These are phyloP conservation scores for Heliconius hermathena DNA, from an alignment of 1,140 invertebrate genomes.

Conservation along the genomic window DNA sequence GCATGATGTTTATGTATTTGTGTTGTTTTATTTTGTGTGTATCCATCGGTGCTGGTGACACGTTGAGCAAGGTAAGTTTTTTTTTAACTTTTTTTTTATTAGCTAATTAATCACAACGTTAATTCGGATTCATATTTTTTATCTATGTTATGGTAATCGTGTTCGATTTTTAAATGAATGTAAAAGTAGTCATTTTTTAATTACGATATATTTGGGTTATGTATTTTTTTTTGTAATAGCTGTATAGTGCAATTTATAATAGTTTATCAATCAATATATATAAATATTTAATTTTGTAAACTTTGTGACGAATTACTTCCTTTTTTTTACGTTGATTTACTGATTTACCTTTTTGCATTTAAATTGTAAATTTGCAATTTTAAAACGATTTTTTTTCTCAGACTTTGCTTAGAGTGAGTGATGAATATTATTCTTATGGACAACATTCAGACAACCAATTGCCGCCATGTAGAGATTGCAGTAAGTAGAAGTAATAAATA, in stretches of 20 bases:
- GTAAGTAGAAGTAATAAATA: conserved; percentile 51
- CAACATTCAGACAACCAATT: conserved; percentile 33
- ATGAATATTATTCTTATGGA: conserved; percentile 37
- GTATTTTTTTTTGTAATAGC: not conserved
- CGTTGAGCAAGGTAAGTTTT: conserved; percentile 47
- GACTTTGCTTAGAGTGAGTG: conserved; percentile 40
- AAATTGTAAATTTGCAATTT: too few species aligned
- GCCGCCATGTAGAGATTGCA: conserved; percentile 61
- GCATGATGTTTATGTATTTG: conserved; percentile 44
- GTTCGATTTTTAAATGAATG: not conserved
- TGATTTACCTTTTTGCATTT: not conserved
- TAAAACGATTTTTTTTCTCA: conserved; percentile 27
- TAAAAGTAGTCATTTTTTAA: not conserved
- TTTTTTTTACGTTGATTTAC: not conserved
- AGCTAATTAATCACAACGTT: not conserved
- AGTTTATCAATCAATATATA: not conserved
- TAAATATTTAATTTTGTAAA: not conserved
- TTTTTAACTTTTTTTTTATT: conserved; percentile 18
- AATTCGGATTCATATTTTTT: not conserved
- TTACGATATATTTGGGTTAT: not conserved
- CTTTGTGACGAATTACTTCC: not conserved
- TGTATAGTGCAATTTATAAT: not conserved
- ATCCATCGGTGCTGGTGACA: conserved; percentile 37
- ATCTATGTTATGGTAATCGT: conserved; percentile 2
- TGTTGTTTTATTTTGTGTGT: conserved; percentile 43